phyloP scores from a whole-genome alignment of 2,797 vertebrate genomes.

The Alosa sapidissima region DNA sequence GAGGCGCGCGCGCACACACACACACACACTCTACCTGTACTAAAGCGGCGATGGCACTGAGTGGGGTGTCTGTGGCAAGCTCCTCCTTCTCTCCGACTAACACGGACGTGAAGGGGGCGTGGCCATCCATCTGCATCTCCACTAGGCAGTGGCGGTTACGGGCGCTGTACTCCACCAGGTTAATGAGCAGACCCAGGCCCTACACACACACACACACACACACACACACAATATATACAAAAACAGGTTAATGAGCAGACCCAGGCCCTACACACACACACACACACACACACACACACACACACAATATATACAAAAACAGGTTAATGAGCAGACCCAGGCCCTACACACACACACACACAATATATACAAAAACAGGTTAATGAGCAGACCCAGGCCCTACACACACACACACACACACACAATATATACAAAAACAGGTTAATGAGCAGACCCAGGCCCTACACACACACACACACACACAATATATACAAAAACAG shows the following conservation, averaged over 20 bases:
- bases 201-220: slow-evolving; percentile 52
- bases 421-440: no score
- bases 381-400: no score
- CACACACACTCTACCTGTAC: slow-evolving; percentile 80
- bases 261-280: not conserved
- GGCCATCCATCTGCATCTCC: slow-evolving; percentile 89
- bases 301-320: not conserved
- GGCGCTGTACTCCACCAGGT: slow-evolving; percentile 96
- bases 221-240: slow-evolving; percentile 1
- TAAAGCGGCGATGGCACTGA: slow-evolving; percentile 90
- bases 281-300: slow-evolving; percentile 8
- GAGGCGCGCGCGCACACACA: slow-evolving; percentile 20
- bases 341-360: not conserved
- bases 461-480: no score
- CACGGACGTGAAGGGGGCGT: slow-evolving; percentile 83
- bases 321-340: not conserved
- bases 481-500: no score
- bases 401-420: no score
- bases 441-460: no score
- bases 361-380: no score
- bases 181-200: slow-evolving; percentile 95
- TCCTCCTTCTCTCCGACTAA: slow-evolving; percentile 74
- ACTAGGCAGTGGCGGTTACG: slow-evolving; percentile 91
- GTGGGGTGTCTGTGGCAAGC: slow-evolving; percentile 70
- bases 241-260: not conserved